A percentile compares a stretch with the other conserved stretches of the same genome.
Evolutionary conservation across 2,113 vertebrate species (phyloP).

Genomic region (Nothocercus nigrocapillus): DNA sequence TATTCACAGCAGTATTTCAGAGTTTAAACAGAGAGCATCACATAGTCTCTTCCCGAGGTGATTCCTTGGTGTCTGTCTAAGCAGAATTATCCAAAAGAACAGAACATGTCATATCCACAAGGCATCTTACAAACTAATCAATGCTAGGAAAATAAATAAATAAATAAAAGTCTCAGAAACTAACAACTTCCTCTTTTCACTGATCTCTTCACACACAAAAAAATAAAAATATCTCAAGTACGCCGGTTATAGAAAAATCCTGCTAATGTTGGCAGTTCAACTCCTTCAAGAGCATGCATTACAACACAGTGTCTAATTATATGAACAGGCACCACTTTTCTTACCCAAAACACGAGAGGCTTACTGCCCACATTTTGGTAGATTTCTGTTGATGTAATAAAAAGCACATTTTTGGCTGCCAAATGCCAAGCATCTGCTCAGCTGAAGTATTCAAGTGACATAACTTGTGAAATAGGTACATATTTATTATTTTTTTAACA

Average conservation of each 20-base stretch:
- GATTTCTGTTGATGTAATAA: not conserved
- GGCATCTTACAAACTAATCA: not conserved
- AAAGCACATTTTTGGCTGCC: not conserved
- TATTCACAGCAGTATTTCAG: not conserved
- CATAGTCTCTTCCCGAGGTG: not conserved
- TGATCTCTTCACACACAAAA: not conserved
- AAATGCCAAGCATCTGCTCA: not conserved
- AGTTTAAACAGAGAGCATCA: not conserved
- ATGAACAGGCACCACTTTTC: not conserved
- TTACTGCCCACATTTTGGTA: not conserved
- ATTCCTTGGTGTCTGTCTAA: not conserved
- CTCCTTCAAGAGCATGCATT: not conserved
- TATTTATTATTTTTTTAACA: slow-evolving; percentile 34
- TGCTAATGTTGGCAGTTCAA: not conserved
- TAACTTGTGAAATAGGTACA: slow-evolving; percentile 10
- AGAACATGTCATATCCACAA: not conserved
- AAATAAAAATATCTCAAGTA: not conserved
- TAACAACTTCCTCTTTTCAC: not conserved
- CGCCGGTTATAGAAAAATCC: not conserved
- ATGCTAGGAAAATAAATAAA: not conserved
- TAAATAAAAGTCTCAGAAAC: not conserved
- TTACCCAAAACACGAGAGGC: not conserved
- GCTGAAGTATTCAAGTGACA: not conserved
- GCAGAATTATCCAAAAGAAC: not conserved
- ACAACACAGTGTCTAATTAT: not conserved